Percentiles rank a stretch among this genome's conserved stretches.
Conservation (phyloP, 1,140 invertebrate genomes). For the Caenorhabditis remanei region DNA sequence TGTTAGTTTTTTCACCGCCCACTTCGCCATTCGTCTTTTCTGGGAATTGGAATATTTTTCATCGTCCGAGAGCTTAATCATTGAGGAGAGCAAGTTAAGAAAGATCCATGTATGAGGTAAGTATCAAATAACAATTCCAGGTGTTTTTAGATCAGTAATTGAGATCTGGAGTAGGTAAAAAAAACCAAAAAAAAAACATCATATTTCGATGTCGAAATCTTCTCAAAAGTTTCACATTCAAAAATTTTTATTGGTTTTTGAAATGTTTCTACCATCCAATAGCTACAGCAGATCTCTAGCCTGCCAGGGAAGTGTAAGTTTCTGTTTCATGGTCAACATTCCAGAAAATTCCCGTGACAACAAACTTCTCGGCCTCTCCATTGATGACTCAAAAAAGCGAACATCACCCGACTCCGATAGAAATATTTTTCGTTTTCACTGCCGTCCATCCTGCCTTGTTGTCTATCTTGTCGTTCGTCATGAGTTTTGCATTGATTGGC, state of each 20-base stretch:
- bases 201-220: too few species aligned
- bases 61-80: not conserved
- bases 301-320: not conserved
- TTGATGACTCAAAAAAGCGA: conserved; percentile 35
- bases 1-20: conserved; percentile 28
- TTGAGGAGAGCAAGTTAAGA: not conserved
- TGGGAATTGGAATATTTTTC: not conserved
- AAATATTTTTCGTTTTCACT: not conserved
- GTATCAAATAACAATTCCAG: too few species aligned
- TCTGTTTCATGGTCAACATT: conserved; percentile 24
- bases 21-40: not conserved
- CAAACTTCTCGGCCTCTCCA: not conserved
- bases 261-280: not conserved
- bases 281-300: not conserved
- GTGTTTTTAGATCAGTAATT: too few species aligned
- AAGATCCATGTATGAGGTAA: too few species aligned
- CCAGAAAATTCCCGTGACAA: conserved; percentile 14
- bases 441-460: not conserved
- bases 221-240: too few species aligned
- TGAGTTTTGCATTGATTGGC: conserved; percentile 50
- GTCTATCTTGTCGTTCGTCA: conserved; percentile 43
- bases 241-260: not conserved
- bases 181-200: too few species aligned
- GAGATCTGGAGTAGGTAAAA: too few species aligned
- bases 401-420: conserved; percentile 20